Evolutionary conservation across 2,113 vertebrate genomes (phyloP).

Genomic region (Colossoma macropomum): DNA sequence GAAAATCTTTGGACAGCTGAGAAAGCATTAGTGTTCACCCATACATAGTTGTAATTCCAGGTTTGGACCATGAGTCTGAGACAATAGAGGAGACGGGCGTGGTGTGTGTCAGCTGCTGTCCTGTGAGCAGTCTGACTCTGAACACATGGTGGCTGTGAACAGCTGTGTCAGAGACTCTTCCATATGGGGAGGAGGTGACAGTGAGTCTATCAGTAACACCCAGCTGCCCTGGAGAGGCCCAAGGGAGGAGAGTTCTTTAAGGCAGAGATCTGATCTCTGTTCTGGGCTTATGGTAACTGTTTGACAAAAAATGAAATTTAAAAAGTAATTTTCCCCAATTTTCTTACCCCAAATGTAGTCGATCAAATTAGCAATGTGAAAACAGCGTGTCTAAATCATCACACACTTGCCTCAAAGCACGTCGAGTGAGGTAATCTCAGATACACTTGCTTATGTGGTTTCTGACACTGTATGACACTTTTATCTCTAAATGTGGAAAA

Average conservation of each 20-base stretch:
- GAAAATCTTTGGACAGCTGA: not conserved
- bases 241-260: not conserved
- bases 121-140: constrained; percentile 10
- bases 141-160: constrained; percentile 36
- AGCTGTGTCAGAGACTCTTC: constrained; percentile 17
- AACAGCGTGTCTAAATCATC: too few relatives aligned
- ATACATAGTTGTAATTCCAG: constrained; percentile 10
- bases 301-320: too few relatives aligned
- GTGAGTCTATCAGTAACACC: constrained; percentile 36
- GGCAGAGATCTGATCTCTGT: constrained; percentile 1
- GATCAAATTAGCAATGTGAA: too few relatives aligned
- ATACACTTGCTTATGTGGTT: too few relatives aligned
- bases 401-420: too few relatives aligned
- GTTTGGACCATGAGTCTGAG: not conserved
- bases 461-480: too few relatives aligned
- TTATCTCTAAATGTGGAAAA: too few relatives aligned
- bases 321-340: not conserved
- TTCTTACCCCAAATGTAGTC: not conserved
- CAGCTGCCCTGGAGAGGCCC: constrained; percentile 29
- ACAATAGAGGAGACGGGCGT: constrained; percentile 23
- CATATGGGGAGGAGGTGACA: constrained; percentile 24
- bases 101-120: constrained; percentile 9
- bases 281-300: not conserved
- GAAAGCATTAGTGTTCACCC: not conserved
- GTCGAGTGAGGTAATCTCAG: too few relatives aligned